Evolutionary conservation across 2,797 vertebrate species (phyloP), one percentile per base, ranked within the genome.

Genomic region (Trachurus trachurus): DNA sequence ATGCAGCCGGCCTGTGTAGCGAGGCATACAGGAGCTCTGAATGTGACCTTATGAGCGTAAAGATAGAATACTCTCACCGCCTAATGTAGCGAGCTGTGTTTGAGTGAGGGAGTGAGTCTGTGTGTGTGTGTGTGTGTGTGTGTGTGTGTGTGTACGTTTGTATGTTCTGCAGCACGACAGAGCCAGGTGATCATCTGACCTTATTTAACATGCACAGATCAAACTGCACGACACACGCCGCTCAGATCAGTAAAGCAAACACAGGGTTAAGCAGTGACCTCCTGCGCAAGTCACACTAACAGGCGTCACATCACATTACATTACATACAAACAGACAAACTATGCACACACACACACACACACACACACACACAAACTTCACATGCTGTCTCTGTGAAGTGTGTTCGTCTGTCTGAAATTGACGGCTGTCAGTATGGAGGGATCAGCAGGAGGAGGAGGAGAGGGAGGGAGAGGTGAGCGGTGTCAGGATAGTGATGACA

Each of bases 11-110:
- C 54, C 78, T 67, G 86, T 84, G 86, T 70, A 84, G 76, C 44
- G 62, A 83, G 82, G 81, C 88, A 76, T 66, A 74, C 89, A 74
- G 78, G 44, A 80, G 64, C 65, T 84, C 81, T 91, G 88, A 90
- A 91, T 88, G 90, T 89, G 88, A 93, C 91, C 92, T 91, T 88
- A 90, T 62, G 66, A 63, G 74, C 6, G 62, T 81, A 66, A 77
- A 91, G 85, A 88, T 70, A 79, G 84, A 84, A 84, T 63, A 71
- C 70, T 74, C 71, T 75, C 82, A 81, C 78, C 66, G 67, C 62
- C 82, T 82, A 78, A 85, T 80, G 78, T 77, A 78, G 53, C 29
- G 9, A 76, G 65, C 49, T 59, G 17, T 45, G 44, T 73, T 34
- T 34, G 31, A 34, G 31, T 34, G 31, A 34, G 31, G 31, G 31